Evolutionary conservation across 1,140 invertebrate genomes (phyloP), one percentile per base, ranked within the genome.

Genomic region (Zophobas morio): DNA sequence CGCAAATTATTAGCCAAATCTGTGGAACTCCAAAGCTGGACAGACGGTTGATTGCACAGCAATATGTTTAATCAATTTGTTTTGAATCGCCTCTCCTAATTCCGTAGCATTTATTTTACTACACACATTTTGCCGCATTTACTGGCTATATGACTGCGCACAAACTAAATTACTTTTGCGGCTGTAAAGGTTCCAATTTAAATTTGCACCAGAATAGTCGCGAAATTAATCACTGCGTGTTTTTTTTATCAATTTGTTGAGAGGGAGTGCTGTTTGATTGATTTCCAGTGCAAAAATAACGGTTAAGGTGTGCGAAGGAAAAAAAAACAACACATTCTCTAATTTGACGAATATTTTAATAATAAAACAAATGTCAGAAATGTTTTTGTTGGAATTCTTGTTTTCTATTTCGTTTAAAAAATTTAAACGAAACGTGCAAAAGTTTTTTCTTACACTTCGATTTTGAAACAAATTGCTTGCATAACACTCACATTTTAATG

Each of bases 21-120:
- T 57, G 54, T 39, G 6, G 37, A 63, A 63, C 57, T 3, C 60
- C 60, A 40, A 51, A 4, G 6, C 53, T 54, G 53, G 53, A 54
- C 32, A 54, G 53, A 54, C 53, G 53, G 32, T 54, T 54, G 35
- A 54, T 54, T 54, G 35, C 37, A 66, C 37, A 60, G 3, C 33
- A 35, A 60, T 36, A 60, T 60, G 36, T 36, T 60, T 46, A 46
- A 46, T 46, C 42, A 46, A 46, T 46, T 46, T 46, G 42, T 46
- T 3, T 8, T 3, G 42, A 46, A 46, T 46, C 42, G 42, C 42
- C 3, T 8, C 3, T 46, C 8, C 42, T 46, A 46, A 46, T 46
- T 46, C 8, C 42, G 42, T 46, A 4, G 3, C 42, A 46, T 46
- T 46, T 46, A 51, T 51, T 51, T 51, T 51, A 51, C 6, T 20